Conservation (phyloP, 2,888 invertebrate genomes). For the Pycnomerus fuliginosus region DNA sequence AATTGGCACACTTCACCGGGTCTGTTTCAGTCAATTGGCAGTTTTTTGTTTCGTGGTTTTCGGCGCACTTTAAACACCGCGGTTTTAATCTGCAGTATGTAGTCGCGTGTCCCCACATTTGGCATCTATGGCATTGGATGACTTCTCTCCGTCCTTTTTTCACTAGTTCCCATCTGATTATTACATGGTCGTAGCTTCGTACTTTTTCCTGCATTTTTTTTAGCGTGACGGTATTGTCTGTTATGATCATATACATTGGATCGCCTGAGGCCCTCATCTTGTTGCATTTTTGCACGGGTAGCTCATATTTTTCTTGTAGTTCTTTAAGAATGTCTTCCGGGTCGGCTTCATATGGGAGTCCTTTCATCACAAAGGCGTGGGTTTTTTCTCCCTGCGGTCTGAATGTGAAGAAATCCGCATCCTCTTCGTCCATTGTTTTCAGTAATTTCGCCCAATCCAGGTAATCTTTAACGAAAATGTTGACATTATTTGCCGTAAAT, state of each 20-base stretch:
- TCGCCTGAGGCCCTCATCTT: conserved; percentile 1
- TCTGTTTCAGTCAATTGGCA: background rate
- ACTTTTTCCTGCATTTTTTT: conserved; percentile 7
- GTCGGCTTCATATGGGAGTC: background rate
- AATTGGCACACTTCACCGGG: background rate
- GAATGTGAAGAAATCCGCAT: background rate
- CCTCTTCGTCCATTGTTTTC: background rate
- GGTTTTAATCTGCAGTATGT: background rate
- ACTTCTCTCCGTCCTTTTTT: conserved; percentile 24
- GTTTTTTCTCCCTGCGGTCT: background rate
- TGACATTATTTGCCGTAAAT: too few relatives aligned
- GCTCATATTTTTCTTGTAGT: background rate
- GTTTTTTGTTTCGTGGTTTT: background rate
- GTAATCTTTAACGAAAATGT: too few relatives aligned
- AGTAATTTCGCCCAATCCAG: background rate
- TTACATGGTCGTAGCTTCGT: conserved; percentile 1
- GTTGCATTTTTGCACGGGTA: background rate
- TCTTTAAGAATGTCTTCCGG: background rate
- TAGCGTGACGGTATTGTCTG: background rate
- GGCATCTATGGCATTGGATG: conserved; percentile 8
- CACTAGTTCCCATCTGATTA: conserved; percentile 30
- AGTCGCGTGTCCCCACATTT: conserved; percentile 3
- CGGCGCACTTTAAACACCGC: conserved; percentile 3
- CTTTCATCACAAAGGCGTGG: conserved; percentile 2
- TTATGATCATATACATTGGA: conserved; percentile 2